phyloP scores from a whole-genome alignment of 2,888 invertebrate species.

The Mimachlamys varia region DNA sequence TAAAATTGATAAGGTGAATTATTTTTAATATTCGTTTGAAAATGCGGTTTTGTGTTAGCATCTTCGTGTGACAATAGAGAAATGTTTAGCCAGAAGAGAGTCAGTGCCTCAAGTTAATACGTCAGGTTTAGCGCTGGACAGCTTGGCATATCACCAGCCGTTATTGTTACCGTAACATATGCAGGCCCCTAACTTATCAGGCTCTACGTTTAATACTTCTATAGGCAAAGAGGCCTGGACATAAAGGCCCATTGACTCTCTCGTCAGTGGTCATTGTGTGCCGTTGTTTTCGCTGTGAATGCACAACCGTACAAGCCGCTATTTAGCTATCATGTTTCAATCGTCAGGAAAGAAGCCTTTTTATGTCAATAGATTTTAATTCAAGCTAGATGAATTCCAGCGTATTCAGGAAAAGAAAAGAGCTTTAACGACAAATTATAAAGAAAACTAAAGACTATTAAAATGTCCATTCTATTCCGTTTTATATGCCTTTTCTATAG shows the following conservation, averaged over 20 bases:
- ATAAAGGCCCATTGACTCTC: conserved; percentile 42
- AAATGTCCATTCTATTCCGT: conserved; percentile 40
- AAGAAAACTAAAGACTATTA: conserved; percentile 49
- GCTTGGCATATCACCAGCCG: conserved; percentile 26
- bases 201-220: conserved; percentile 18
- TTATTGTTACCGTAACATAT: conserved; percentile 26
- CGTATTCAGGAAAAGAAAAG: conserved; percentile 48
- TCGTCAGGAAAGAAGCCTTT: conserved; percentile 44
- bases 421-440: conserved; percentile 44
- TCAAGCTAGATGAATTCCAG: conserved; percentile 43
- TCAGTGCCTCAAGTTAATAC: not conserved
- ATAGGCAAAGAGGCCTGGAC: conserved; percentile 16
- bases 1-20: not conserved
- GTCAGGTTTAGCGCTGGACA: not conserved
- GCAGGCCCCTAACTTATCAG: conserved; percentile 21
- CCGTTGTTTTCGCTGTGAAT: conserved; percentile 49
- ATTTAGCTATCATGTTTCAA: conserved; percentile 49
- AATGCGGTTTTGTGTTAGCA: not conserved
- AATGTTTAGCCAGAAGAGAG: not conserved
- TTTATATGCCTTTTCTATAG: conserved; percentile 40
- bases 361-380: conserved; percentile 52
- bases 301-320: conserved; percentile 38
- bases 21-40: not conserved
- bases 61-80: not conserved
- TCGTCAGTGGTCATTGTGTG: conserved; percentile 41